Conservation (phyloP, 2,113 vertebrate species). For the Saguinus midas region DNA sequence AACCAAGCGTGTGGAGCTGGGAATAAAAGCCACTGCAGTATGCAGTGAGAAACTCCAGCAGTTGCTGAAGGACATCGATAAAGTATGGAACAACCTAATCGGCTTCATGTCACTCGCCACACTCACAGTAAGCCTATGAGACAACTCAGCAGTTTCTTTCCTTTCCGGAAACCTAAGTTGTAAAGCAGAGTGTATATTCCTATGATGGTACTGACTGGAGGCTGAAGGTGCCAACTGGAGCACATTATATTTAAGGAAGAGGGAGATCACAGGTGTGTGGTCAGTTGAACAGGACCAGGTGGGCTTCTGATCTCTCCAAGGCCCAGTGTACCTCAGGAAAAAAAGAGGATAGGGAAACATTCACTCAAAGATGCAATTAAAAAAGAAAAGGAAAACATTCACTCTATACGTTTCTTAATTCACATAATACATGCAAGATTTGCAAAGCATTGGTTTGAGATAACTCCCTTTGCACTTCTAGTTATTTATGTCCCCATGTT, state of each 20-base stretch:
- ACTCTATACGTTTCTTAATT: not conserved
- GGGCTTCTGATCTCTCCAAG: not conserved
- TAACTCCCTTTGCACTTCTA: not conserved
- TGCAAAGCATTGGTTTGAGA: not conserved
- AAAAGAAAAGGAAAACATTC: not conserved
- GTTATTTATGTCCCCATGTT: not conserved
- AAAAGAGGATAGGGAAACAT: not conserved
- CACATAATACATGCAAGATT: not conserved
- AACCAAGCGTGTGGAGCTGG: slow-evolving; percentile 95
- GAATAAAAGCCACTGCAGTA: slow-evolving; percentile 97
- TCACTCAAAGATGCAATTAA: not conserved
- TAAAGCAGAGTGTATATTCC: not conserved
- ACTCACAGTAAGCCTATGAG: slow-evolving; percentile 88
- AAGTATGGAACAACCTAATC: slow-evolving; percentile 97
- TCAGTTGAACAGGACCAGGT: not conserved
- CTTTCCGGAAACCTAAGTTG: not conserved
- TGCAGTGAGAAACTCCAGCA: slow-evolving; percentile 97
- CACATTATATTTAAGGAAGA: not conserved
- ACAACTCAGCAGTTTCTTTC: not conserved
- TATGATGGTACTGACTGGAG: not conserved
- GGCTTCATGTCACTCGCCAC: slow-evolving; percentile 98
- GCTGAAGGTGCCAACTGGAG: not conserved
- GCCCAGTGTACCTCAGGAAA: not conserved
- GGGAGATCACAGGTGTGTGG: not conserved
- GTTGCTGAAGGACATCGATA: slow-evolving; percentile 95